Conservation (phyloP, 2,797 vertebrate genomes). For the Staurois parvus region DNA sequence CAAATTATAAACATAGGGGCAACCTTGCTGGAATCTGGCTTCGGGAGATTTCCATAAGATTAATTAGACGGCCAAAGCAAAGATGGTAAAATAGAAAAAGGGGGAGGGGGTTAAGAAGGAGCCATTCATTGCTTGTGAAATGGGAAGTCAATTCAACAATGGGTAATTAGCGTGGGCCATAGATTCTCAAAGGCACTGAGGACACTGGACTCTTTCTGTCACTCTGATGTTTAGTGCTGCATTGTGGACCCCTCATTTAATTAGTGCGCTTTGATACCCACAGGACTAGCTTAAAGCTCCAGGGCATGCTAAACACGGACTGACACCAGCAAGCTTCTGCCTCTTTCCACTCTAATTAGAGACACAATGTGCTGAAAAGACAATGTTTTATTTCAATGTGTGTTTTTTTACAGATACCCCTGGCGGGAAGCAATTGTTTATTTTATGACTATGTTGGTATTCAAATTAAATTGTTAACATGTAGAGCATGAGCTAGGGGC, state of each 20-base stretch:
- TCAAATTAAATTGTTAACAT: slow-evolving; percentile 95
- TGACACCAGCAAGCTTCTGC: slow-evolving; percentile 92
- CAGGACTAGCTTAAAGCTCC: slow-evolving; percentile 94
- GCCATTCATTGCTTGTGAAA: slow-evolving; percentile 86
- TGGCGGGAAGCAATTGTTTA: slow-evolving; percentile 87
- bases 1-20: slow-evolving; percentile 99
- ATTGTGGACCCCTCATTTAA: slow-evolving; percentile 98
- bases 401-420: slow-evolving; percentile 76
- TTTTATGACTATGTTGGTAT: slow-evolving; percentile 97
- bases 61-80: slow-evolving; percentile 97
- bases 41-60: slow-evolving; percentile 99
- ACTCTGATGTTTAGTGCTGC: slow-evolving; percentile 92
- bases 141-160: slow-evolving; percentile 98
- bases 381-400: slow-evolving; percentile 84
- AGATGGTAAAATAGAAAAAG: slow-evolving; percentile 83
- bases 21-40: slow-evolving; percentile 95
- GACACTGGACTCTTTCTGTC: slow-evolving; percentile 87
- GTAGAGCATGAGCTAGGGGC: slow-evolving; percentile 77
- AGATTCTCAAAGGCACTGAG: slow-evolving; percentile 96
- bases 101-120: slow-evolving; percentile 71
- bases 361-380: slow-evolving; percentile 88
- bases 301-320: slow-evolving; percentile 99
- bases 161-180: slow-evolving; percentile 97
- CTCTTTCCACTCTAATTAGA: slow-evolving; percentile 99
- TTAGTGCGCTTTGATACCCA: slow-evolving; percentile 99